These are phyloP conservation scores for Cephus pulcher DNA, from an alignment of 2,888 invertebrate genomes.

Conservation along the genomic window DNA sequence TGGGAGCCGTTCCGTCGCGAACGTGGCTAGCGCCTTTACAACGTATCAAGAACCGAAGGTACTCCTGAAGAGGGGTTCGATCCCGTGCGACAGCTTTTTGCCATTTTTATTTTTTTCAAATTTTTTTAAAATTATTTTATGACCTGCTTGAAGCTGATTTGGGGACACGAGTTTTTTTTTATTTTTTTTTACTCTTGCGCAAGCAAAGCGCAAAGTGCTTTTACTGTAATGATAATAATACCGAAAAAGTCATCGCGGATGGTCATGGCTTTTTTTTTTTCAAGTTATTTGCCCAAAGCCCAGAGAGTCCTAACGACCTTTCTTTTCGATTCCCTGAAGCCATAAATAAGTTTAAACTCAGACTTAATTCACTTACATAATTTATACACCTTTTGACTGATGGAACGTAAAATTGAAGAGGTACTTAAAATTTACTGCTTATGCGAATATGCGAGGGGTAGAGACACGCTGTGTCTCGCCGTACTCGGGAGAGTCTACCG, in stretches of 20 bases:
- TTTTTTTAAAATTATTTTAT: too few relatives aligned
- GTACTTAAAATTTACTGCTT: conserved; percentile 6
- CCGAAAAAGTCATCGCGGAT: background rate
- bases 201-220: background rate
- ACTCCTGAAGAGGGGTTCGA: background rate
- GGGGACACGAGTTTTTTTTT: too few relatives aligned
- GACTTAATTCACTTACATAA: conserved; percentile 5
- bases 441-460: background rate
- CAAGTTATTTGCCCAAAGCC: background rate
- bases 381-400: conserved; percentile 5
- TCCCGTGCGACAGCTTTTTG: background rate
- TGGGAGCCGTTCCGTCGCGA: background rate
- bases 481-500: background rate
- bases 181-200: background rate
- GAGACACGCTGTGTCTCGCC: background rate
- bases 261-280: background rate
- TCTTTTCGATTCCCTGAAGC: background rate
- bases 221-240: background rate
- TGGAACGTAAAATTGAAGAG: conserved; percentile 1
- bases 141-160: too few relatives aligned
- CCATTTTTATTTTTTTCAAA: background rate
- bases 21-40: background rate
- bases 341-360: background rate
- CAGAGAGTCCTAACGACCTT: background rate
- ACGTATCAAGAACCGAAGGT: background rate